Percentiles rank a stretch among this genome's conserved stretches.
Evolutionary conservation across 2,797 vertebrate species (phyloP).

Genomic region (Danio kyathit): DNA sequence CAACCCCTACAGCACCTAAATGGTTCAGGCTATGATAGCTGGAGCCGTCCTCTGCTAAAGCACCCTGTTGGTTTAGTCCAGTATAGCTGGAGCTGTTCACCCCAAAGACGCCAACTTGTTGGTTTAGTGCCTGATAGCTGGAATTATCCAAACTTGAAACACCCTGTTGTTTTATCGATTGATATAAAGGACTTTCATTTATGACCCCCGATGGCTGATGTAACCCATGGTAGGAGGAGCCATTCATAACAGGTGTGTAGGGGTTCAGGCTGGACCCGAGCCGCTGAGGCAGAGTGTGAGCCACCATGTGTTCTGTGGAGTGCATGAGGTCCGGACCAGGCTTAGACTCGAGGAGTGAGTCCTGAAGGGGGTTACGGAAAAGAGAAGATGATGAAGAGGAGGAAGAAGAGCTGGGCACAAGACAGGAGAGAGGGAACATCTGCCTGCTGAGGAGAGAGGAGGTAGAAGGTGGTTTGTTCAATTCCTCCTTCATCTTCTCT

Average conservation of each 20-base stretch:
- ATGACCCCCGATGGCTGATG: slow-evolving; percentile 69
- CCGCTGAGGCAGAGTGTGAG: slow-evolving; percentile 68
- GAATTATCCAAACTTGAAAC: slow-evolving; percentile 69
- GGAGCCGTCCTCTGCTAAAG: slow-evolving; percentile 67
- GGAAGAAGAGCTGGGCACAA: slow-evolving; percentile 76
- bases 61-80: slow-evolving; percentile 63
- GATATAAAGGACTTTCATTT: slow-evolving; percentile 75
- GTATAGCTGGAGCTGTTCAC: slow-evolving; percentile 62
- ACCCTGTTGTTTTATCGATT: slow-evolving; percentile 76
- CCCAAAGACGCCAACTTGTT: slow-evolving; percentile 62
- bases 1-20: slow-evolving; percentile 80
- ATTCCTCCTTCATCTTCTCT: slow-evolving; percentile 85
- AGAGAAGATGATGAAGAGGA: slow-evolving; percentile 80
- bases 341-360: slow-evolving; percentile 77
- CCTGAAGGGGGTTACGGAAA: slow-evolving; percentile 80
- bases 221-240: slow-evolving; percentile 77
- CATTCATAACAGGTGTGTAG: slow-evolving; percentile 78
- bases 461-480: slow-evolving; percentile 75
- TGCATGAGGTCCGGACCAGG: slow-evolving; percentile 63
- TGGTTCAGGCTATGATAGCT: slow-evolving; percentile 77
- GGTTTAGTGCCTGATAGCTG: slow-evolving; percentile 74
- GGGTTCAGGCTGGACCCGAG: slow-evolving; percentile 70
- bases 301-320: slow-evolving; percentile 69
- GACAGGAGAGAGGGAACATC: slow-evolving; percentile 85
- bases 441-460: slow-evolving; percentile 80